A percentile compares a stretch with the other conserved stretches of the same genome.
Evolutionary conservation across 2,797 vertebrate species (phyloP).

Genomic region (Argya squamiceps): DNA sequence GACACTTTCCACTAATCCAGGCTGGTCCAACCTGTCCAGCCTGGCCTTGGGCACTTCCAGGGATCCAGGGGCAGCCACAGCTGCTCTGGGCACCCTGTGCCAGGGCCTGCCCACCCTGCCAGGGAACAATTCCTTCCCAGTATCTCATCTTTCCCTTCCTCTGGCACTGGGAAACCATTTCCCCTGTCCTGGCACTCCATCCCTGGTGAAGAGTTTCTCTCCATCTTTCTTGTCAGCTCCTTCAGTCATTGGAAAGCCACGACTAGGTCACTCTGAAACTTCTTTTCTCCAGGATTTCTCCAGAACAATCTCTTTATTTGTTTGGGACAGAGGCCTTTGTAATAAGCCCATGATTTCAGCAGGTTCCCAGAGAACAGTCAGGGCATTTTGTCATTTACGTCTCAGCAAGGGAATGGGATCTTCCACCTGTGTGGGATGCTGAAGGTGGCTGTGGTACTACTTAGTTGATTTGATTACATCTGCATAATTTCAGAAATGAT

Average conservation of each 20-base stretch:
- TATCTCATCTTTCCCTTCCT: fast-evolving
- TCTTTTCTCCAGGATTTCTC: neutral
- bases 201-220: neutral
- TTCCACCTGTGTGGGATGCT: fast-evolving
- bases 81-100: neutral
- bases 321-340: neutral
- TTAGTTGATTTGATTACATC: neutral
- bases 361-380: neutral
- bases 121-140: neutral
- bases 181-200: fast-evolving
- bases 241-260: neutral
- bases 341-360: neutral
- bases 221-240: too few relatives aligned
- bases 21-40: neutral
- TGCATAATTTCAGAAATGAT: neutral
- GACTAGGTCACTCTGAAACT: neutral
- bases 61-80: neutral
- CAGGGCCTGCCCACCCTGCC: neutral
- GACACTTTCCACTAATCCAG: neutral
- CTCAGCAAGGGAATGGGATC: neutral
- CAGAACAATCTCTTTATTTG: neutral
- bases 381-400: neutral
- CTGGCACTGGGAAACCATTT: neutral
- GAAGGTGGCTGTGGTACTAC: neutral
- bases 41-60: neutral